Base-by-base conservation (phyloP, 2,888 invertebrate genomes). In the Clitarchus hookeri region DNA sequence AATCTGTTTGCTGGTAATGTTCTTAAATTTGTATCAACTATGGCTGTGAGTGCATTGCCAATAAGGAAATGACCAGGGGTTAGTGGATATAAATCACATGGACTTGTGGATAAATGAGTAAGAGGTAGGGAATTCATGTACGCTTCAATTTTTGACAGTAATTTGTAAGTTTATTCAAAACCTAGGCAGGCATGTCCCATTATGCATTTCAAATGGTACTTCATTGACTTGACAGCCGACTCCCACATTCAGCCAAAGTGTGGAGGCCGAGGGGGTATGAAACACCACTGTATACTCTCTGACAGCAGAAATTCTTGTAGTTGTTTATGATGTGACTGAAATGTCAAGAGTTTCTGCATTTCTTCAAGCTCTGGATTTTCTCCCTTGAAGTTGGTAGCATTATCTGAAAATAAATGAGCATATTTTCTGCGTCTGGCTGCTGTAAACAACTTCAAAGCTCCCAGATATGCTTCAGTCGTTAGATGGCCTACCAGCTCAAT, bases 361-460 rank as follows among this genome's bases (percentile, higher is more conserved):
- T 65, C 65, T 23, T 85, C 90, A 90, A 0, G 91, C 90, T 3
- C 89, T 89, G 11, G 85, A 65, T 88, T 88, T 0, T 90, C 90
- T 9, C 90, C 90, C 0, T 90, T 88, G 84, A 90, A 91, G 85
- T 48, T 91, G 0, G 89, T 89, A 0, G 89, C 90, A 77, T 90
- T 90, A 85, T 91, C 91, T 2, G 90, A 90, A 84, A 88, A 89
- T 0, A 91, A 87, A 6, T 89, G 86, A 13, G 84, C 25, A 0
- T 89, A 89, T 25, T 88, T 85, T 2, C 90, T 91, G 83, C 90
- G 83, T n/a, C 90, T 44, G 2, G 89, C 86, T n/a, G n/a, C n/a
- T 0, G 89, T 86, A 84, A 91, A 91, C 84, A 90, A 85, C 8
- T 89, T 86, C 9, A 91, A 86, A 0, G 90, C 88, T 0, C 90